Percentiles rank a stretch among this genome's conserved stretches.
phyloP scores from a whole-genome alignment of 2,888 invertebrate species.

The Julus scandinavius region DNA sequence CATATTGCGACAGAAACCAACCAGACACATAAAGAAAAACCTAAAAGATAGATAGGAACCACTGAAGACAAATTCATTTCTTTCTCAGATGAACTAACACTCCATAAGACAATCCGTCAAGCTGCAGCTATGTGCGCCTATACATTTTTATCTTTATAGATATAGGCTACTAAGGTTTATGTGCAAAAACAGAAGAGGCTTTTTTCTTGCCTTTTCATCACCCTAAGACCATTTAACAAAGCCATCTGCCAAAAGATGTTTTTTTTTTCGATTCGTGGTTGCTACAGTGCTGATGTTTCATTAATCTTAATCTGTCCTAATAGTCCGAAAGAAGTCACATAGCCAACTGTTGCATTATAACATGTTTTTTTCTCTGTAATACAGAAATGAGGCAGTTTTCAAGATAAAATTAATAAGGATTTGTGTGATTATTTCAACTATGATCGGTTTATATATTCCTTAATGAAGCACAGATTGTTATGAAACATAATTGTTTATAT shows the following conservation, averaged over 20 bases:
- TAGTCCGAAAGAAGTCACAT: constrained; percentile 7
- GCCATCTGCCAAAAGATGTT: constrained; percentile 48
- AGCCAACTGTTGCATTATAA: background rate
- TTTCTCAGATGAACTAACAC: constrained; percentile 42
- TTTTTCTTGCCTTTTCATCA: constrained; percentile 39
- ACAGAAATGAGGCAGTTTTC: background rate
- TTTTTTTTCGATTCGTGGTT: constrained; percentile 30
- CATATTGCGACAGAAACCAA: constrained; percentile 26
- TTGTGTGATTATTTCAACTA: background rate
- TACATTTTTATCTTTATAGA: constrained; percentile 34
- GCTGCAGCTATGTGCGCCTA: background rate
- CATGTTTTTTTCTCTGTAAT: background rate
- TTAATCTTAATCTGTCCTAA: constrained; percentile 48
- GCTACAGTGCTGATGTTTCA: constrained; percentile 47
- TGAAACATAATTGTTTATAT: no score
- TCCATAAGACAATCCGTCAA: constrained; percentile 38
- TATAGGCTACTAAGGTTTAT: constrained; percentile 34
- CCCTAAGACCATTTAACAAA: constrained; percentile 45
- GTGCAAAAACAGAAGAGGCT: constrained; percentile 37
- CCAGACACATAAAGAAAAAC: constrained; percentile 35
- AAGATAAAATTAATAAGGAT: background rate
- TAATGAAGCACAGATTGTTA: no score
- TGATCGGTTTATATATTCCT: no score
- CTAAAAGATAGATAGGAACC: constrained; percentile 35
- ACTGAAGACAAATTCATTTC: constrained; percentile 39